Evolutionary conservation across 2,113 vertebrate species (phyloP).

Genomic region (Antennarius striatus): DNA sequence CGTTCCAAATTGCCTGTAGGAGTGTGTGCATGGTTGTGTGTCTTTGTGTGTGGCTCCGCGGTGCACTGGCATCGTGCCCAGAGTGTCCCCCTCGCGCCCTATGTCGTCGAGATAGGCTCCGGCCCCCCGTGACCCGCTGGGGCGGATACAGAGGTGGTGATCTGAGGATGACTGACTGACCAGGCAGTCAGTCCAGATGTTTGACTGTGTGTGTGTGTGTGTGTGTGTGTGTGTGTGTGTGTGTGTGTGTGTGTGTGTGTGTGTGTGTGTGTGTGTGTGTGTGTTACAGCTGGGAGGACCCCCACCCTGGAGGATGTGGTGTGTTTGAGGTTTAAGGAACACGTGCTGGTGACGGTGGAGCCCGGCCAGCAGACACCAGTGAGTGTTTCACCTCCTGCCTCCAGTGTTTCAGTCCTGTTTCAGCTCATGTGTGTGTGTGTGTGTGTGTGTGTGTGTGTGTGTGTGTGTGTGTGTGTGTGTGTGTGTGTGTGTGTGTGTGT

Average conservation of each 20-base stretch:
- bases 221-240: slow-evolving; percentile 16
- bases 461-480: slow-evolving; percentile 18
- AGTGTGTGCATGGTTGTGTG: no score
- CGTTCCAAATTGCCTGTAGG: no score
- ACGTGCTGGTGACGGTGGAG: slow-evolving; percentile 81
- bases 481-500: slow-evolving; percentile 18
- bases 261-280: slow-evolving; percentile 47
- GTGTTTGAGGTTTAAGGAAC: slow-evolving; percentile 81
- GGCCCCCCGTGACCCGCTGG: no score
- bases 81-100: no score
- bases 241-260: slow-evolving; percentile 38
- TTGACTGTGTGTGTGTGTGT: background rate
- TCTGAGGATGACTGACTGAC: no score
- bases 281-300: slow-evolving; percentile 76
- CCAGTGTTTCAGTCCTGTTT: no score
- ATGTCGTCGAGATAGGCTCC: no score
- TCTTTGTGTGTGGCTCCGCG: no score
- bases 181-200: no score
- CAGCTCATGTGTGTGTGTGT: background rate
- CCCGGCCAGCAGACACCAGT: slow-evolving; percentile 78
- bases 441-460: slow-evolving; percentile 18
- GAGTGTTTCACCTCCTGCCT: slow-evolving; percentile 55
- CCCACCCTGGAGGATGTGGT: slow-evolving; percentile 82
- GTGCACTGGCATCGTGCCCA: no score
- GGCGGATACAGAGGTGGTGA: no score